These are phyloP conservation scores for Pentamera pediparva DNA, from an alignment of 53 echinoderm and acorn worm species.

Conservation along the genomic window DNA sequence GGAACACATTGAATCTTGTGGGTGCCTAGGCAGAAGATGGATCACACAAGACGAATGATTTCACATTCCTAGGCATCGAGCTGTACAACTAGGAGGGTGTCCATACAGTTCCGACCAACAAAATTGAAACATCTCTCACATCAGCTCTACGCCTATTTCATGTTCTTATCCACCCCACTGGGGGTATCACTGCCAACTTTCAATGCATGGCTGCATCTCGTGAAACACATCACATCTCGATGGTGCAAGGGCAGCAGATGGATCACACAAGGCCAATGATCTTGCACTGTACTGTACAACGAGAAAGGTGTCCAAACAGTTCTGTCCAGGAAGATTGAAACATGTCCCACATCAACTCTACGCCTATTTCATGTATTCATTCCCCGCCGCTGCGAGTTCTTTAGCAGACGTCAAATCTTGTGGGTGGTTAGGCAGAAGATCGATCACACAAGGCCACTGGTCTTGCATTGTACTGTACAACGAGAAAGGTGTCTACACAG, in stretches of 20 bases:
- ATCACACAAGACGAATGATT: not conserved
- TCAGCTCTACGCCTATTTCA: conserved; percentile 56
- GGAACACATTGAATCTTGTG: not conserved
- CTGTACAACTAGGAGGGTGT: too few species aligned
- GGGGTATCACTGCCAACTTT: too few species aligned
- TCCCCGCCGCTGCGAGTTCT: conserved; percentile 14
- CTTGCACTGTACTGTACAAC: too few species aligned
- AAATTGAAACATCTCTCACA: not conserved
- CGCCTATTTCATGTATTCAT: conserved; percentile 95
- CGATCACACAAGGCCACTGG: not conserved
- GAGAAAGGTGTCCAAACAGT: too few species aligned
- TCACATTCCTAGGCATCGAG: too few species aligned
- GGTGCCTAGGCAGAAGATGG: not conserved
- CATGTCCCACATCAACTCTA: not conserved
- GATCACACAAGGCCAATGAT: not conserved
- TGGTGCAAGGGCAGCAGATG: not conserved
- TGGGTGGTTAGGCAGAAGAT: not conserved
- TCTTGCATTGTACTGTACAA: too few species aligned
- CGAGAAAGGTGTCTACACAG: not conserved
- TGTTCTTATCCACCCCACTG: conserved; percentile 62
- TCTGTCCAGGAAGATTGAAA: not conserved
- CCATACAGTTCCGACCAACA: not conserved
- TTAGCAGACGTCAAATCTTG: not conserved
- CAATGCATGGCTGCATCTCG: too few species aligned
- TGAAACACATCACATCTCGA: not conserved